Percentiles rank a stretch among this genome's conserved stretches.
These are phyloP conservation scores for Cyprinella venusta DNA, from an alignment of 2,797 vertebrate genomes.

Conservation along the genomic window DNA sequence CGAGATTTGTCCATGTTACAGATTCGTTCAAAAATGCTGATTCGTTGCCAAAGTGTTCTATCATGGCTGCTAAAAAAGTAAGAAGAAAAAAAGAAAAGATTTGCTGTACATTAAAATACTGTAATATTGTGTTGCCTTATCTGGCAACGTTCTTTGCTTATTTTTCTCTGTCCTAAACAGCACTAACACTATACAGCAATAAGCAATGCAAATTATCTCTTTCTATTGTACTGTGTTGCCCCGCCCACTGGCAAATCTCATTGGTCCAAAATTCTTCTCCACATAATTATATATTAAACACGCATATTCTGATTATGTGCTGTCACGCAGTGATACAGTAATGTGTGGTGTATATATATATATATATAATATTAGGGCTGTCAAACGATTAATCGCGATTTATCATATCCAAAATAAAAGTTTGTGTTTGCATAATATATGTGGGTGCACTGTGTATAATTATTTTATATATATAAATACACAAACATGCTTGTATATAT, in stretches of 20 bases:
- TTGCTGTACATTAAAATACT: background rate
- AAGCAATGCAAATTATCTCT: background rate
- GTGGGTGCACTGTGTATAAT: no score
- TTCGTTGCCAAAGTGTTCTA: background rate
- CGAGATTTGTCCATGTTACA: background rate
- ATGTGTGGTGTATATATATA: background rate
- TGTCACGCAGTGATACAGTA: background rate
- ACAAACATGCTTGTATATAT: no score
- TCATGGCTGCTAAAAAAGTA: background rate
- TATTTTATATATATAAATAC: no score
- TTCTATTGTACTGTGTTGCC: background rate
- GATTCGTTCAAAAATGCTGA: background rate
- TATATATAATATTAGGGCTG: no score
- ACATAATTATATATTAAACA: background rate
- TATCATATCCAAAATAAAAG: no score
- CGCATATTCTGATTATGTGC: background rate
- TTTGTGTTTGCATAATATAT: no score
- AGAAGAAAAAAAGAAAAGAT: no score
- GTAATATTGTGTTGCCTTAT: rapidly evolving
- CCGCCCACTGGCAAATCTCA: background rate
- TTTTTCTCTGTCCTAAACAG: background rate
- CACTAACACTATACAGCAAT: background rate
- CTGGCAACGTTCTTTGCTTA: background rate
- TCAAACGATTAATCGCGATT: no score
- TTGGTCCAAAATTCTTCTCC: background rate